phyloP scores from a whole-genome alignment of 2,113 vertebrate genomes.

The Muntiacus muntjak region DNA sequence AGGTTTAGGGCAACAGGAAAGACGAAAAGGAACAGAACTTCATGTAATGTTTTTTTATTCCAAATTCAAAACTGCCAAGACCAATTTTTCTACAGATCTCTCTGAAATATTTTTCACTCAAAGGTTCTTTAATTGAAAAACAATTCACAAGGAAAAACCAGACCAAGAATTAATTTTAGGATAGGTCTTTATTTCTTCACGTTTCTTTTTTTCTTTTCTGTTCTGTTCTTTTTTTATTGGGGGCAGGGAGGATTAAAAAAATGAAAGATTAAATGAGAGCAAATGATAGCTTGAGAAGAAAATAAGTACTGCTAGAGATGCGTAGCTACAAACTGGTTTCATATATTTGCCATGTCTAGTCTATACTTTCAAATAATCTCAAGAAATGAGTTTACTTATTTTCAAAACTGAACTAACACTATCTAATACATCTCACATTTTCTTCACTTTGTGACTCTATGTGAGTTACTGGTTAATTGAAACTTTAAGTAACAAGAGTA shows the following conservation, averaged over 20 bases:
- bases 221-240: neutral
- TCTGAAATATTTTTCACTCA: neutral
- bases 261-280: neutral
- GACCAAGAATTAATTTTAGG: neutral
- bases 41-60: neutral
- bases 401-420: conserved; percentile 17
- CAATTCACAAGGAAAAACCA: neutral
- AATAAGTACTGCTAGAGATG: neutral
- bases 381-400: conserved; percentile 21
- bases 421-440: neutral
- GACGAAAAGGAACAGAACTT: neutral
- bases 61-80: conserved; percentile 10
- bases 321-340: neutral
- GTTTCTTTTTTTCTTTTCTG: neutral
- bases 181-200: neutral
- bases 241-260: neutral
- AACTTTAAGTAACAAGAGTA: neutral
- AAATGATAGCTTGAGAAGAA: neutral
- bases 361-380: neutral
- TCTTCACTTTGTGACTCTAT: neutral
- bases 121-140: conserved; percentile 6
- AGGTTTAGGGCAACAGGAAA: neutral
- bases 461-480: neutral
- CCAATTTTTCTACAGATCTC: neutral
- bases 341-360: neutral